Evolutionary conservation across 1,140 invertebrate species (phyloP), one percentile per base, ranked within the genome.

Genomic region (Coptotermes formosanus): DNA sequence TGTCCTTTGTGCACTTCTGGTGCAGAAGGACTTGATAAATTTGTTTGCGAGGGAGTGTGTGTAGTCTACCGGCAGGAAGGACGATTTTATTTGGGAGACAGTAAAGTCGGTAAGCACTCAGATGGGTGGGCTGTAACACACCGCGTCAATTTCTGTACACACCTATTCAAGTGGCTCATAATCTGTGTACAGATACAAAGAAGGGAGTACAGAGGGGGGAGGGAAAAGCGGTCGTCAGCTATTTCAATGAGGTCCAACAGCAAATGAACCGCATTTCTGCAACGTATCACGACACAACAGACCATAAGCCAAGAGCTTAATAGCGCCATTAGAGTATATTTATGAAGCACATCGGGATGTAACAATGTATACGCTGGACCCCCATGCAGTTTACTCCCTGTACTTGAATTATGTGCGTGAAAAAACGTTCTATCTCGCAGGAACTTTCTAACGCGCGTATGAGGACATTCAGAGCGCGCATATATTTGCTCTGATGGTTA

Each of bases 201-300:
- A 75, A 4, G 16, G 64, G n/a, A 21, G 25, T 38, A 38, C 38
- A 38, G 8, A 59, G 2, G 7, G 64, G 64, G n/a, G n/a, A 2
- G 8, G 25, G 7, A n/a, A 25, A 8, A 7, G 25, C 16, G 25
- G 64, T 75, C 64, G 64, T 75, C 25, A n/a, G n/a, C 25, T 75
- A 30, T 75, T 75, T 30, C 64, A 75, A 75, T 75, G 64, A 75
- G 64, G 64, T 75, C n/a, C 25, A 8, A 16, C 64, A 75, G 25
- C 25, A 75, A 75, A n/a, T 75, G n/a, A 75, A 75, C 64, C 64
- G 64, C 64, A 75, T 75, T 75, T 75, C 64, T 75, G 64, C 64
- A 75, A n/a, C 64, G 30, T 75, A 75, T 75, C 64, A 30, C 64
- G 64, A 30, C 25, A 30, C n/a, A 75, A n/a, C 64, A 75, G n/a